Base-by-base conservation (phyloP, 2,888 invertebrate genomes). In the Phengaris alcon region DNA sequence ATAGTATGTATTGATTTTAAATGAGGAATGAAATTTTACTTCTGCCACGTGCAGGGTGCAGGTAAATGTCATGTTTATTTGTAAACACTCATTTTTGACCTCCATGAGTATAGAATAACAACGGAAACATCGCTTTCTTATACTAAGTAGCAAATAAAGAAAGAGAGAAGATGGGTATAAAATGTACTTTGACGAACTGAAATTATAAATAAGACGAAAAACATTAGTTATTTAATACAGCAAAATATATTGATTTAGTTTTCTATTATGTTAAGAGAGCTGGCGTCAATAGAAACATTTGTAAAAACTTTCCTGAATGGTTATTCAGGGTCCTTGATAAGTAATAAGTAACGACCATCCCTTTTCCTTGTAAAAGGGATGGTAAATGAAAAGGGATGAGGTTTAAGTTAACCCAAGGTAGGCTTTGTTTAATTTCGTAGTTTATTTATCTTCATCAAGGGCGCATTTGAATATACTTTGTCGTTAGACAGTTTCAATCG, bases 371-470 rank as follows among this genome's bases (percentile, higher is more conserved):
- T 64, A 44, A 44, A 12, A 44, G 12, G 64, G 64, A 22, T 22
- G 22, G 22, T 22, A 22, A 22, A 22, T 22, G 22, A 64, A 64
- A 48, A 35, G 35, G 35, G 64, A 64, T 44, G 35, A 44, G 64
- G 64, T 35, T 64, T 44, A 64, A 64, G 64, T 64, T 64, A 35
- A 10, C 13, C 64, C 64, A 64, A 64, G 64, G 35, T 64, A 64
- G 35, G 64, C 64, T 64, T 64, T 64, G 64, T 64, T 22, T 35
- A 64, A 44, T 12, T 64, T 44, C 13, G 64, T 12, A 44, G 64
- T 64, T 35, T 9, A 64, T 64, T 64, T 64, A 44, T 64, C 35
- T 64, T 64, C 12, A 64, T 44, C 35, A 64, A 6, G 13, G 12
- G 35, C 13, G 52, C 10, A 9, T 52, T 12, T 12, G 35, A 44